Percentiles rank a stretch among this genome's conserved stretches.
Conservation (phyloP, 2,797 vertebrate species). For the Hylomyscus alleni region DNA sequence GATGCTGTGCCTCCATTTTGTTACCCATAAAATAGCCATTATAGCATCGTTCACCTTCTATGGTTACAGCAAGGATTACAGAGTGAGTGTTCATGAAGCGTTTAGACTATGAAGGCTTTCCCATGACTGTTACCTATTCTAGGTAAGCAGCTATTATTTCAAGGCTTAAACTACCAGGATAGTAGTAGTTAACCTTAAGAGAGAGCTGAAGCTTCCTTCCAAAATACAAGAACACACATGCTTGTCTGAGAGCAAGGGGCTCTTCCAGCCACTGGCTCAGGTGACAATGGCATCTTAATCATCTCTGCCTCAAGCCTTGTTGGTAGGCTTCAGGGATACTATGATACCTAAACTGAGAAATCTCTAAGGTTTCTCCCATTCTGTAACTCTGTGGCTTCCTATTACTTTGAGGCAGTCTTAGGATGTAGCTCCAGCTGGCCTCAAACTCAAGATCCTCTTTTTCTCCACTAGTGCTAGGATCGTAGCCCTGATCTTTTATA, state of each 20-base stretch:
- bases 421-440: neutral
- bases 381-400: neutral
- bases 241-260: neutral
- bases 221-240: neutral
- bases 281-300: neutral
- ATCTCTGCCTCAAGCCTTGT: neutral
- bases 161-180: neutral
- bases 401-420: neutral
- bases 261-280: neutral
- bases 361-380: neutral
- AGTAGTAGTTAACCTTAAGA: conserved; percentile 25
- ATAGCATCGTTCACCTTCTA: neutral
- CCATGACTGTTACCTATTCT: neutral
- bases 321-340: neutral
- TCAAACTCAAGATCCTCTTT: neutral
- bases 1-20: neutral
- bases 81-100: neutral
- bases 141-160: neutral
- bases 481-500: no score
- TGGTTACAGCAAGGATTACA: neutral
- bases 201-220: neutral
- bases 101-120: neutral
- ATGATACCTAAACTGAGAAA: neutral
- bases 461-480: neutral
- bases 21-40: neutral